Conservation (phyloP, 1,140 invertebrate species). For the Monomorium pharaonis region DNA sequence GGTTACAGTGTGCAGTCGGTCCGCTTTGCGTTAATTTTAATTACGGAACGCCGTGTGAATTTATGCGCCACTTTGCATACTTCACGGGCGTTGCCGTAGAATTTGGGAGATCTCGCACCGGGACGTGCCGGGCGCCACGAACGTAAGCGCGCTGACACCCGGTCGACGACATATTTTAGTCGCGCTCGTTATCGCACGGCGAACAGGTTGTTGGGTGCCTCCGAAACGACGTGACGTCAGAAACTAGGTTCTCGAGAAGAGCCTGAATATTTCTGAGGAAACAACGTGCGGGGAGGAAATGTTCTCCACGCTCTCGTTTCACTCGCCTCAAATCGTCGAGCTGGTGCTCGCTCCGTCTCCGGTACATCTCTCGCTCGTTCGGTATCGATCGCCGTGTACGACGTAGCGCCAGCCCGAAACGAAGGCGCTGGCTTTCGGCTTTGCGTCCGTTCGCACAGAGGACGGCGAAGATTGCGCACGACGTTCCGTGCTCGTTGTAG, state of each 20-base stretch:
- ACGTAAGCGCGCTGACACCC: not conserved
- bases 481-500: constrained; percentile 16
- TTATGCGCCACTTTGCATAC: constrained; percentile 55
- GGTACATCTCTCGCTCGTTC: constrained; percentile 40
- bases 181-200: constrained; percentile 45
- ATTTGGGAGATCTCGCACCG: constrained; percentile 32
- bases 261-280: constrained; percentile 10
- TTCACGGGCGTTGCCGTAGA: constrained; percentile 37
- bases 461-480: constrained; percentile 12
- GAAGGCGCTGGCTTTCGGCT: constrained; percentile 19
- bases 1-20: constrained; percentile 1
- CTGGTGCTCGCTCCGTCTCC: not conserved
- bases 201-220: constrained; percentile 40
- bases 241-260: not conserved
- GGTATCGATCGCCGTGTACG: constrained; percentile 37
- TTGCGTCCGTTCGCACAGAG: not conserved
- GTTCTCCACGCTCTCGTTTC: constrained; percentile 5
- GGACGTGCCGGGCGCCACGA: not conserved
- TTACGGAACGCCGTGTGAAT: constrained; percentile 37
- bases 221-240: constrained; percentile 14
- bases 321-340: not conserved
- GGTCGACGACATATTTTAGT: constrained; percentile 34
- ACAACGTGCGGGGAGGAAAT: not conserved
- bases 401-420: constrained; percentile 17
- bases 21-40: constrained; percentile 54